Evolutionary conservation across 2,888 invertebrate species (phyloP), one percentile per base, ranked within the genome.

Genomic region (Sceliomorpha sp.): DNA sequence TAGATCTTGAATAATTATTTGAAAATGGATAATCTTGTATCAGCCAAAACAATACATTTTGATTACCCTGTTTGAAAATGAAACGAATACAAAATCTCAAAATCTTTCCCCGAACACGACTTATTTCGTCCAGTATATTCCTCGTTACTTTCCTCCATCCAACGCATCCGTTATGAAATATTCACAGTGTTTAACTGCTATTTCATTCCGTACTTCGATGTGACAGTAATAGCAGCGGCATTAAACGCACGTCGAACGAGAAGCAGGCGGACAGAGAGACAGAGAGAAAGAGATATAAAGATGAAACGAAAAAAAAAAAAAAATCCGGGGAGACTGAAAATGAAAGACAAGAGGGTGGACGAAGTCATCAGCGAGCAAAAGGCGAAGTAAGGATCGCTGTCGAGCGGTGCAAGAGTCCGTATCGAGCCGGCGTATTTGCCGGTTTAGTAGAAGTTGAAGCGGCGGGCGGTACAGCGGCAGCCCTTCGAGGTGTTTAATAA

Each of bases 401-500:
- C 48, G 55, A 55, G 53, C 55, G 48, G 63, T 17, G 55, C 34
- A 47, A 20, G 42, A 34, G 55, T 26, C 29, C 47, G 55, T 36
- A 63, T 55, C 55, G 55, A 55, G 55, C 63, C 53, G 55, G 55
- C 63, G 60, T 59, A 60, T 55, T 60, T 60, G 58, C 42, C 45
- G 63, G 67, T 60, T 64, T 59, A 59, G 71, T 40, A 39, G 51
- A 44, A 64, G 63, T 55, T 66, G 72, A 67, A 64, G 67, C 66
- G 51, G 5, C 64, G 62, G 60, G 68, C 59, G 39, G 45, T 37
- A 69, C 55, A 70, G 74, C 58, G 69, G 71, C 75, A 64, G 72
- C 74, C 73, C 78, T 76, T 72, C 74, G 82, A 86, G 84, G 85
- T 87, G 85, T 85, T 87, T 87, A 87, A 87, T 87, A 87, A 85